Base-by-base conservation (phyloP, 2,888 invertebrate species). In the Dasypogon diadema region DNA sequence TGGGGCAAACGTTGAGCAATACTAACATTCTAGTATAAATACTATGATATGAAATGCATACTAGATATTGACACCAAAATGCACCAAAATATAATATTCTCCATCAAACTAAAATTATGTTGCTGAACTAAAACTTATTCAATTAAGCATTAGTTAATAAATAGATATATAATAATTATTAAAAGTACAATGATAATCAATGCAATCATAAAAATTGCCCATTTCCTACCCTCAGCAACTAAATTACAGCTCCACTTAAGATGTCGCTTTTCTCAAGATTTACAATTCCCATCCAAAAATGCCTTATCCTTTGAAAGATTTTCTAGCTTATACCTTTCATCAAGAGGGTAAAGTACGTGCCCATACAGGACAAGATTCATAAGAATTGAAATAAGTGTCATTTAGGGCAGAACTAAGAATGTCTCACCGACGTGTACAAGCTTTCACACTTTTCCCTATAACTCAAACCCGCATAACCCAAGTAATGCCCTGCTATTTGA, bases 341-440 rank as follows among this genome's bases (percentile, higher is more conserved):
- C 6, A 18, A 34, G 42, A 42, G 42, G 42, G 21, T 37, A 21
- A 37, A 18, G n/a, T 60, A 60, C 60, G 60, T 60, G 37, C 60
- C 21, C 65, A 46, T 65, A 26, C 22, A 65, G 48, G 16, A 37
- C 21, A 24, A 65, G 24, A 22, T 24, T 46, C 46, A 24, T 12
- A 65, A 22, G 65, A 22, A 65, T 48, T 65, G 65, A 48, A 46
- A 46, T 65, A 46, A 65, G 65, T 65, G 65, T 46, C 46, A 46
- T 46, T 46, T 10, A 46, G 65, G 65, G 46, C 65, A 65, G 65
- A 37, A 37, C 48, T 65, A 65, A 65, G 48, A 46, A 24, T 21
- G 48, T 10, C 48, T 65, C 24, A 65, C 65, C 46, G 65, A 65
- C 65, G 22, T 65, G 5, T 46, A 65, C 65, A 65, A 65, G 65